A percentile compares a stretch with the other conserved stretches of the same genome.
Evolutionary conservation across 1,140 invertebrate species (phyloP).

Genomic region (Hesperophylax magnus): DNA sequence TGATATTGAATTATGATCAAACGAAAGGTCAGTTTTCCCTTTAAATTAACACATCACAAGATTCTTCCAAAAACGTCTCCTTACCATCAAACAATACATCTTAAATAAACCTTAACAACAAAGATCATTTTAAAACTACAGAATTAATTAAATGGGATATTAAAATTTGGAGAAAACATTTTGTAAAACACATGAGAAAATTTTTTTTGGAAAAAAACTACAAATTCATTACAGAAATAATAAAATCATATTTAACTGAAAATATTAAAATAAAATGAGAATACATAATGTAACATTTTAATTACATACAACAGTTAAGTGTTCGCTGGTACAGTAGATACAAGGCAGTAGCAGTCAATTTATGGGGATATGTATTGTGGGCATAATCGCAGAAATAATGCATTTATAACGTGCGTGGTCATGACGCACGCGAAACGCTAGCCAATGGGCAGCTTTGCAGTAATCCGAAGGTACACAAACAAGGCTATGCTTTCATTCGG

Average conservation of each 20-base stretch:
- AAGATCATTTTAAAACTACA: too few species aligned
- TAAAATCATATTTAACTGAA: not conserved
- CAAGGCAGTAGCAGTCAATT: too few species aligned
- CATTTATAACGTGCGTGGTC: not conserved
- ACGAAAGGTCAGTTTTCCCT: not conserved
- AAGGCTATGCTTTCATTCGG: conserved; percentile 36
- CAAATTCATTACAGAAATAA: not conserved
- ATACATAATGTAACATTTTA: not conserved
- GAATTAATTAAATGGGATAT: too few species aligned
- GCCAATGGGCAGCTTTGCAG: not conserved
- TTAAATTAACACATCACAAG: conserved; percentile 6
- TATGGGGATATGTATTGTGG: not conserved
- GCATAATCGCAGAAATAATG: conserved; percentile 18
- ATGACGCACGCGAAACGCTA: not conserved
- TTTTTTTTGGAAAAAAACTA: too few species aligned
- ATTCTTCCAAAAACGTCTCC: not conserved
- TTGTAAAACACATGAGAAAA: not conserved
- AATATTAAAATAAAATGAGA: not conserved
- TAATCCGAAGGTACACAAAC: conserved; percentile 20
- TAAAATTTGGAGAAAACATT: too few species aligned
- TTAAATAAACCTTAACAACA: too few species aligned
- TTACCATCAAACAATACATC: too few species aligned
- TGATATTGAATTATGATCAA: too few species aligned
- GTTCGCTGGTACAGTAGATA: not conserved
- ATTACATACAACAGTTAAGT: not conserved